Base-by-base conservation (phyloP, 1,140 invertebrate genomes). In the Pinna nobilis region DNA sequence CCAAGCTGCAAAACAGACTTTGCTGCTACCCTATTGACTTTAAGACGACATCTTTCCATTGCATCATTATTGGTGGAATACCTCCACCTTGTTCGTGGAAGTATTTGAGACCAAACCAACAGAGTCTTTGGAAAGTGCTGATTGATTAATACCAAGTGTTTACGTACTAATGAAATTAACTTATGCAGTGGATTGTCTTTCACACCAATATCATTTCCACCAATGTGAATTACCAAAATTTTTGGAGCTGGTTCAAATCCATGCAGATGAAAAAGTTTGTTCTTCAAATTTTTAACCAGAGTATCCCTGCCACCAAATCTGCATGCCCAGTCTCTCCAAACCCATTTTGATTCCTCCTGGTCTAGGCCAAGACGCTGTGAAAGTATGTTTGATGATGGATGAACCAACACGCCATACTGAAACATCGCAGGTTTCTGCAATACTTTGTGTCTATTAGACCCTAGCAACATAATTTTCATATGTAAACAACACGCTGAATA, bases 251-350 rank as follows among this genome's bases (percentile, higher is more conserved):
- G 6, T 25, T 53, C 50, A 25, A 28, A 53, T 53, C 32, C n/a
- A 7, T 23, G 25, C 23, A 53, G 50, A 53, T 9, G 30, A 53
- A 47, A 53, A 13, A 53, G n/a, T 15, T 25, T 53, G 25, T 30
- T 53, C 32, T 53, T 53, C 18, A 53, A 53, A 25, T 20, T 47
- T 47, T 20, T 18, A 47, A 53, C 23, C 50, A 28, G 50, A 53
- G 32, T 53, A 53, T 53, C 63, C 44, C 35, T 65, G 63, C 47
- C 63, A 65, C 63, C 47, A 50, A 9, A 65, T 25, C 11, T 32
- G 49, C 28, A 44, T 49, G 1, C 37, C 37, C 15, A 32, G 23
- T 33, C 63, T 30, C 13, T 51, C 47, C 32, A 65, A 51, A 23
- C 63, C 63, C 5, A 65, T 4, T 11, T 51, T 50, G 15, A n/a